A percentile compares a stretch with the other conserved stretches of the same genome.
These are phyloP conservation scores for Charadrius vociferus DNA, from an alignment of 2,113 vertebrate species.

Conservation along the genomic window DNA sequence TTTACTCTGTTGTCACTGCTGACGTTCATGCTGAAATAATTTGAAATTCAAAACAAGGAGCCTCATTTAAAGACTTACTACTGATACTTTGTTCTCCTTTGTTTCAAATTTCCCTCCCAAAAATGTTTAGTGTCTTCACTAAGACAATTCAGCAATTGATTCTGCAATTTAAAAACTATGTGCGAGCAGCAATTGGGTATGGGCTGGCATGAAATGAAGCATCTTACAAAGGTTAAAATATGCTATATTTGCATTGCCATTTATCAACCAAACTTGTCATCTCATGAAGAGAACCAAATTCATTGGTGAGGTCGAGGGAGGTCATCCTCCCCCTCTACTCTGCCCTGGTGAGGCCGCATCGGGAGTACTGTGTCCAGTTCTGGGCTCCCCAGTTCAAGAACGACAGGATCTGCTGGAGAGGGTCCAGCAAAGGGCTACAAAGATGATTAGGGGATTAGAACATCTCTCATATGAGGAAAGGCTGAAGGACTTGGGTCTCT, in stretches of 20 bases:
- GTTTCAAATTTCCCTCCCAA: neutral
- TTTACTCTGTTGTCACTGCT: neutral
- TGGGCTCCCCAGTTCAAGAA: too few species aligned
- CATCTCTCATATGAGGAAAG: too few species aligned
- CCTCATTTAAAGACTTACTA: neutral
- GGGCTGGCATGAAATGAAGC: neutral
- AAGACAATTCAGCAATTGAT: neutral
- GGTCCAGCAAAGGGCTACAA: too few species aligned
- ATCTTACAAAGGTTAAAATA: neutral
- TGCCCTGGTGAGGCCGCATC: too few species aligned
- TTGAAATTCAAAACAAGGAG: neutral
- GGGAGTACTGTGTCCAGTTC: too few species aligned
- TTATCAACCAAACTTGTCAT: neutral
- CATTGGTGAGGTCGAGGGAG: too few species aligned
- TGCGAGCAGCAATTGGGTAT: neutral
- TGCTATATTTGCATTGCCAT: neutral
- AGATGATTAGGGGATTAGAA: too few species aligned
- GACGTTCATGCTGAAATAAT: neutral
- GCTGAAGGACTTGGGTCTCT: too few species aligned
- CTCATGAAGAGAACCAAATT: neutral
- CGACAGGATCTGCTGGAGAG: too few species aligned
- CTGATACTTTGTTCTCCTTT: neutral
- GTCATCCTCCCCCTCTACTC: too few species aligned
- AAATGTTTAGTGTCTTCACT: neutral
- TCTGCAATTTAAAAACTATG: neutral